These are phyloP conservation scores for Bungarus multicinctus DNA, from an alignment of 2,113 vertebrate species.

Conservation along the genomic window DNA sequence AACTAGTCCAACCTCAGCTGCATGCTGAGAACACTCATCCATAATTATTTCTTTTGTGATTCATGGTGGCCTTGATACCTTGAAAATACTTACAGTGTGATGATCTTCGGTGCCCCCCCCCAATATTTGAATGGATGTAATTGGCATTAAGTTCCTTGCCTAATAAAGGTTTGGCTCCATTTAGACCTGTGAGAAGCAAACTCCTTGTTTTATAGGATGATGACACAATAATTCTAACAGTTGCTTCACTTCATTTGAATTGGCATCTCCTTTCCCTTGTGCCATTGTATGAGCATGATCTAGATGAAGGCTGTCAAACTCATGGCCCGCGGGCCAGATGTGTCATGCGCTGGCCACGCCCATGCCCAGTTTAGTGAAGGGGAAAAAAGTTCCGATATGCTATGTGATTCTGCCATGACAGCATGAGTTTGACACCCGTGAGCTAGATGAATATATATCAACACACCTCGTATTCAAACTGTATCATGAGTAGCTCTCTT, in stretches of 20 bases:
- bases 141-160: neutral
- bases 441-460: neutral
- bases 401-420: rapidly evolving
- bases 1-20: neutral
- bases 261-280: neutral
- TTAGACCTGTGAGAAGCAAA: neutral
- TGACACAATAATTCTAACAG: neutral
- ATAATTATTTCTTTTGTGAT: neutral
- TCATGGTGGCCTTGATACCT: neutral
- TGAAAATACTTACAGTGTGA: neutral
- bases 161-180: neutral
- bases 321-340: rapidly evolving
- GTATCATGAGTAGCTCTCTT: neutral
- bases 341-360: no score
- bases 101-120: neutral
- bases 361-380: no score
- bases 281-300: neutral
- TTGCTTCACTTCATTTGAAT: neutral
- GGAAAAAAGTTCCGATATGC: no score
- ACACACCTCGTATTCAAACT: neutral
- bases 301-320: no score
- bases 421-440: no score
- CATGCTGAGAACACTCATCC: neutral
- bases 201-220: neutral
- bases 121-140: neutral